Evolutionary conservation across 2,797 vertebrate genomes (phyloP).

Genomic region (Hemitrygon akajei): DNA sequence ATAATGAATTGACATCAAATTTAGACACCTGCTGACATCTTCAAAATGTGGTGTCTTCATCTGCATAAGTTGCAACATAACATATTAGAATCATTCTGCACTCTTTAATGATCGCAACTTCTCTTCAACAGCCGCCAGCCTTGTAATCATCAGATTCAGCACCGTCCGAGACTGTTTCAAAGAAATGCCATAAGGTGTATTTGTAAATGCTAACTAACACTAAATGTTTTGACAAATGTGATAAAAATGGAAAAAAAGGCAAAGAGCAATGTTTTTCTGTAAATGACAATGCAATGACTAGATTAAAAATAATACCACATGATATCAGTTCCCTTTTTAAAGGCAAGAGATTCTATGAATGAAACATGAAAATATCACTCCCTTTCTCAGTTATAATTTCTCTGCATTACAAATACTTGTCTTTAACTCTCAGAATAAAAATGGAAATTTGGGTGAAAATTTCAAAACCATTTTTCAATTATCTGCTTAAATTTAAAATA

Average conservation of each 20-base stretch:
- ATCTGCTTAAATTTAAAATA: background rate
- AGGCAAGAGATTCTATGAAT: background rate
- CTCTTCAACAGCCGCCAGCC: conserved; percentile 24
- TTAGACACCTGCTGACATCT: background rate
- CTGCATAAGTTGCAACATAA: background rate
- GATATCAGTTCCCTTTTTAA: background rate
- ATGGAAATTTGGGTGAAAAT: background rate
- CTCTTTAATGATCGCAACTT: conserved; percentile 22
- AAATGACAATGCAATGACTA: background rate
- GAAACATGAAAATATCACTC: background rate
- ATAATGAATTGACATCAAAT: background rate
- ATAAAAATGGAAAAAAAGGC: background rate
- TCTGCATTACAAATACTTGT: background rate
- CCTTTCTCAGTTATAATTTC: background rate
- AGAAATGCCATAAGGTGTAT: background rate
- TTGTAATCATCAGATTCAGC: conserved; percentile 25
- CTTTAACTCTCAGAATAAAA: background rate
- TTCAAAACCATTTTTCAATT: conserved; percentile 5
- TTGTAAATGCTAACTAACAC: background rate
- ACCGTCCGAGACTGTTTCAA: conserved; percentile 14
- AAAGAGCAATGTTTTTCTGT: background rate
- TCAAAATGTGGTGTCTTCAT: background rate
- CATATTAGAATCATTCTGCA: background rate
- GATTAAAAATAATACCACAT: background rate
- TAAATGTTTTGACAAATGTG: background rate